A percentile compares a stretch with the other conserved stretches of the same genome.
Conservation (phyloP, 2,888 invertebrate species). For the Platypus cylindrus region DNA sequence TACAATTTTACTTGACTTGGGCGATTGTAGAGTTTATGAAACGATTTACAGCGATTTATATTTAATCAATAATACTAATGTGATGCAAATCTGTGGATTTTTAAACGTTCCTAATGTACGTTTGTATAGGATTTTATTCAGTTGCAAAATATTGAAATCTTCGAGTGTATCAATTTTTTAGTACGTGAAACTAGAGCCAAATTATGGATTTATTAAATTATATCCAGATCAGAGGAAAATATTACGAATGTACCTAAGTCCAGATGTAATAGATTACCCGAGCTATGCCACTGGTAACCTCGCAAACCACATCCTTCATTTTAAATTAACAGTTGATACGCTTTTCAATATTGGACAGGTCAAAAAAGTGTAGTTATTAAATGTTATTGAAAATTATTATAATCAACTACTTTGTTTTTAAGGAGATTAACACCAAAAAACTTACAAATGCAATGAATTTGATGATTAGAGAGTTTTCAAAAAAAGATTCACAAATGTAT, state of each 20-base stretch:
- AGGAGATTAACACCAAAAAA: conserved; percentile 14
- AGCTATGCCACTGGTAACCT: conserved; percentile 12
- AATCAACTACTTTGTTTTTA: conserved; percentile 3
- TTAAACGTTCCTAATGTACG: conserved; percentile 19
- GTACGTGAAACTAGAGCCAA: conserved; percentile 18
- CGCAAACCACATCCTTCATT: conserved; percentile 9
- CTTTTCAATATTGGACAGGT: conserved; percentile 12
- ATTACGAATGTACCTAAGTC: conserved; percentile 15
- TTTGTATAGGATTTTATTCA: neutral
- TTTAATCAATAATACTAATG: conserved; percentile 15
- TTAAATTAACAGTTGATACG: conserved; percentile 14
- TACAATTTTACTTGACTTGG: conserved; percentile 16
- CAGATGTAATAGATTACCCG: conserved; percentile 15
- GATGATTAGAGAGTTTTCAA: conserved; percentile 14
- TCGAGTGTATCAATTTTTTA: conserved; percentile 8
- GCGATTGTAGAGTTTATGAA: conserved; percentile 18
- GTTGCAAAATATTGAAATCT: neutral
- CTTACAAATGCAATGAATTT: conserved; percentile 12
- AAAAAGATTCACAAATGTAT: conserved; percentile 3
- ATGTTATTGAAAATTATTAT: conserved; percentile 1
- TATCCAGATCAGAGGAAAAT: conserved; percentile 13
- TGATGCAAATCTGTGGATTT: conserved; percentile 19
- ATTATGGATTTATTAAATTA: conserved; percentile 18
- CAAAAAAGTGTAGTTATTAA: conserved; percentile 10
- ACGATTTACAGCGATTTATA: conserved; percentile 16